Evolutionary conservation across 2,888 invertebrate genomes (phyloP), one percentile per base, ranked within the genome.

Genomic region (Asteroscopus sphinx): DNA sequence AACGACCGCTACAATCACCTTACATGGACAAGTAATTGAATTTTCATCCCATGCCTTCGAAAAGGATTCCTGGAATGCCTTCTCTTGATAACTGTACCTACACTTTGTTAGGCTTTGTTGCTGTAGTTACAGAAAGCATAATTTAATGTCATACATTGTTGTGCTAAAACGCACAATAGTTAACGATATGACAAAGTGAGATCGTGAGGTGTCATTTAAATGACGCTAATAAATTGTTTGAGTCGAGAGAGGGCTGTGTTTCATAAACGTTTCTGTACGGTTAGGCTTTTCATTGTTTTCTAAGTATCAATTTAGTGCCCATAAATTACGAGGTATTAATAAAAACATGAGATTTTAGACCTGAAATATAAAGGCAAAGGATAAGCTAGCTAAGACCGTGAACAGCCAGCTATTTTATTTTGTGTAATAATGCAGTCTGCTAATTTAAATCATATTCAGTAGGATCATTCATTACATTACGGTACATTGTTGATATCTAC

Each of bases 201-300:
- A 39, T 46, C 59, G 63, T 71, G 52, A 60, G 47, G 48, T 68
- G 57, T 55, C 68, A 71, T 71, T 64, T 60, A 60, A 68, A 71
- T 63, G 60, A 53, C 40, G 30, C 8, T 57, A 47, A 65, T 71
- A 71, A 68, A 71, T 64, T 57, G 48, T 57, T 32, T 33, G 36
- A 36, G 12, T 35, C 15, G 30, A 17, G 36, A 5, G 17, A 7
- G 3, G 11, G 1, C 53, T 39, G 32, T 49, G 39, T 15, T 39
- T 39, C 39, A 39, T 39, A 11, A 66, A 66, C 46, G 36, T 30
- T 17, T 30, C 21, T 46, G 30, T 25, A 46, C 28, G 30, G 46
- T 26, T 49, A 49, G 0, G n/a, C n/a, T 46, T 62, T 63, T 51
- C 46, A 66, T 55, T 61, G 41, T 49, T 4, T 25, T 13, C 12